Conservation (phyloP, 2,888 invertebrate genomes). For the Trypoxylon attenuatum region DNA sequence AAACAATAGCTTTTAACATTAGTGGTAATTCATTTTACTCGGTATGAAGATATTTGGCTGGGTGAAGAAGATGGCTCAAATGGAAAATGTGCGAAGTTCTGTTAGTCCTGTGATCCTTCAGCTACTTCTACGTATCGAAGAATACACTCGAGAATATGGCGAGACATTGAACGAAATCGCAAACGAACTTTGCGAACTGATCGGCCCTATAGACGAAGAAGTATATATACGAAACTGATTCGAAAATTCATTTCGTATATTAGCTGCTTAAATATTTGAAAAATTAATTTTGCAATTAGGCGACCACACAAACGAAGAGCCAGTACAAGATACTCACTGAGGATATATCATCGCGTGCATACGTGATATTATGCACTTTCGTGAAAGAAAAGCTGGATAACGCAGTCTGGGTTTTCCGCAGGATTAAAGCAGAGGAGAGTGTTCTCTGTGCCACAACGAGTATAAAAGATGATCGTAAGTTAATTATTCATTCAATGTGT, state of each 20-base stretch:
- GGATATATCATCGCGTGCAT: constrained; percentile 66
- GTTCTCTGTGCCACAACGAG: constrained; percentile 47
- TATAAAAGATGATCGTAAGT: constrained; percentile 56
- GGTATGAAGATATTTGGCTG: constrained; percentile 54
- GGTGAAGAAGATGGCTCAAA: constrained; percentile 52
- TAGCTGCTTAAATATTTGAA: too few relatives aligned
- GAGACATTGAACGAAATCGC: constrained; percentile 72
- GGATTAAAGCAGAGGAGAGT: constrained; percentile 67
- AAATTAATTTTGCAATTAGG: too few relatives aligned
- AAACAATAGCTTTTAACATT: neutral
- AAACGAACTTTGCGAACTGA: constrained; percentile 71
- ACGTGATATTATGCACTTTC: constrained; percentile 69
- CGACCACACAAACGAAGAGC: constrained; percentile 12
- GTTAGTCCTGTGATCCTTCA: constrained; percentile 56
- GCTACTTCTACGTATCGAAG: constrained; percentile 64
- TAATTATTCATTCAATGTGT: neutral
- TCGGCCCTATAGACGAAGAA: constrained; percentile 75
- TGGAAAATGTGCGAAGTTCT: constrained; percentile 43
- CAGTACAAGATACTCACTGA: constrained; percentile 70
- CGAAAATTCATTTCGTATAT: neutral
- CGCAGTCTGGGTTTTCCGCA: constrained; percentile 61
- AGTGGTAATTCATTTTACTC: neutral
- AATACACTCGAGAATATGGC: constrained; percentile 55
- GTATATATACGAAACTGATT: too few relatives aligned
- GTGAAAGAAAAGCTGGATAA: constrained; percentile 70